Base-by-base conservation (phyloP, 2,888 invertebrate species). In the Ennomos fuscantarius region DNA sequence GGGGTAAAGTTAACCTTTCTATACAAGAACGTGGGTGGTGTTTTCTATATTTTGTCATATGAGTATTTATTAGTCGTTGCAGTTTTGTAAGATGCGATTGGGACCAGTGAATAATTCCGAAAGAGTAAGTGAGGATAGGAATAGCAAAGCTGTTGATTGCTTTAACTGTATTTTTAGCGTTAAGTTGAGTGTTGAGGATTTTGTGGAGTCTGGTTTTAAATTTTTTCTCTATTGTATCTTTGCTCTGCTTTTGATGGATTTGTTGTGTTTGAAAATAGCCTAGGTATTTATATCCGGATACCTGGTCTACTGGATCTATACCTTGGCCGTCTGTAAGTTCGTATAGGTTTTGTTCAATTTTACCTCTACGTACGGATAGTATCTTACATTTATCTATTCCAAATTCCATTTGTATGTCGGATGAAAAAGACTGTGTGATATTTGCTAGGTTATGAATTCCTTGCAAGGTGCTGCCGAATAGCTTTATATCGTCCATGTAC, bases 371-470 rank as follows among this genome's bases (percentile, higher is more conserved):
- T 9, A 15, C 2, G 2, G 40, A 10, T 10, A 40, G 15, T n/a
- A 35, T 42, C 32, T 32, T 42, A n/a, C 42, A 42, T 42, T 42
- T 42, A n/a, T 47, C 39, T 9, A 39, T 47, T 24, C 46, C 37
- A n/a, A 47, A 15, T 10, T 41, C 24, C 41, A 41, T 41, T 8
- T 41, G 41, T 31, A 42, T 42, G 12, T 42, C 42, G n/a, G 31
- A 35, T 0, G 42, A 42, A 42, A 44, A 44, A 8, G 1, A 9
- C 11, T 44, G 11, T 44, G 33, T 42, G 43, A 44, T 32, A 2
- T 33, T 12, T 33, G 32, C 43, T 1, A 44, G 32, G 1, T 33
- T 10, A n/a, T 42, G 42, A 5, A 42, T 8, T 3, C 10, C 10
- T 24, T 9, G 10, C 8, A 32, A 6, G 8, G 10, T 44, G 15